Evolutionary conservation across 1,140 invertebrate genomes (phyloP).

Genomic region (Euschistus heros): DNA sequence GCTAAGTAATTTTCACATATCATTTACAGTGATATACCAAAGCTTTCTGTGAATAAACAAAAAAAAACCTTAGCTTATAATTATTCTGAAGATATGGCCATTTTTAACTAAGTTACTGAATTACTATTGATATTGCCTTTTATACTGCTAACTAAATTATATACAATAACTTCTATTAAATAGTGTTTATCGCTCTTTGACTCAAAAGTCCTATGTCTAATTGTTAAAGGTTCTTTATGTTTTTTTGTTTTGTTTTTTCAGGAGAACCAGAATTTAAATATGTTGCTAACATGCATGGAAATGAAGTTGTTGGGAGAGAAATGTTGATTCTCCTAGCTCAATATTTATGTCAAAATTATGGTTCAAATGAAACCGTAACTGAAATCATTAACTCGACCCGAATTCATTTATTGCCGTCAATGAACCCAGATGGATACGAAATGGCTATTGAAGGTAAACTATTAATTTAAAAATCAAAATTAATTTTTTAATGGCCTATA

Average conservation of each 20-base stretch:
- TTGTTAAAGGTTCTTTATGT: too few species aligned
- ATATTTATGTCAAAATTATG: conserved; percentile 82
- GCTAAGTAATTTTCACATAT: too few species aligned
- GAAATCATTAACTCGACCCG: conserved; percentile 65
- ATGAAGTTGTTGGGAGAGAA: conserved; percentile 88
- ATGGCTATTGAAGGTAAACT: conserved; percentile 47
- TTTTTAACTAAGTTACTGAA: too few species aligned
- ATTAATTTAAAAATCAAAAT: conserved; percentile 4
- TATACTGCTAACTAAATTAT: too few species aligned
- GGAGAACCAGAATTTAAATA: conserved; percentile 87
- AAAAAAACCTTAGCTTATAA: too few species aligned
- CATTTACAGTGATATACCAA: too few species aligned
- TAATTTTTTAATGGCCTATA: neutral
- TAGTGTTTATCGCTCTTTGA: too few species aligned
- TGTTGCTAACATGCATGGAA: conserved; percentile 93
- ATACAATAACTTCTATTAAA: too few species aligned
- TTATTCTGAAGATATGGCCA: too few species aligned
- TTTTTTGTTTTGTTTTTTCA: conserved; percentile 27
- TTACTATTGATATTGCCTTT: too few species aligned
- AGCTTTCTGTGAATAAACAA: too few species aligned
- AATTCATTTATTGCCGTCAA: conserved; percentile 87
- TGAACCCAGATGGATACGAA: conserved; percentile 98
- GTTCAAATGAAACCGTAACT: conserved; percentile 56
- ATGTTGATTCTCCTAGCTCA: conserved; percentile 70
- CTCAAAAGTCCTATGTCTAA: too few species aligned